Base-by-base conservation (phyloP, 53 echinoderm and acorn worm genomes). In the Henricia sp. region DNA sequence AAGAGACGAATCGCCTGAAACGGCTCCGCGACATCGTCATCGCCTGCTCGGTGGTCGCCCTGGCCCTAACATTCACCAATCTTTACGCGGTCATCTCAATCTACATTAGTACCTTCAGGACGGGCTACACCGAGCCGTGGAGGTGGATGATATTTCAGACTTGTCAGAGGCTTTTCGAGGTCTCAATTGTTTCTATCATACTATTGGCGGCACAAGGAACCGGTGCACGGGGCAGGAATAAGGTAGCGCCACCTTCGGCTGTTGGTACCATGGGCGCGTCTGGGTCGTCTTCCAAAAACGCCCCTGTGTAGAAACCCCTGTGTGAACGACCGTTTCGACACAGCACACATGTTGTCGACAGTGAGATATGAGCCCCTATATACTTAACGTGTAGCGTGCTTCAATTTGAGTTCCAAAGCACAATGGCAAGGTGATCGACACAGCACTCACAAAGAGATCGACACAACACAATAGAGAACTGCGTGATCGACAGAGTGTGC, bases 61-160 rank as follows among this genome's bases (percentile, higher is more conserved):
- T 90, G 55, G 74, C 68, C 21, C 74, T 90, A 5, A 83, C 90
- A 1, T 28, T 52, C 4, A 67, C 58, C 35, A 89, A 93, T 36
- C 87, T 93, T 21, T 93, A 93, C 84, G 90, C 87, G 25, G 71
- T 84, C 17, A 37, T 77, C 11, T 76, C 83, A 6, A 70, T 84
- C 6, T 83, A 74, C 24, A 50, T 69, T 19, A 50, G 57, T 42
- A 24, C 83, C 14, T 75, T 87, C n/a, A 48, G 87, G 51, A 41
- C 52, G 2, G 83, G 83, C 14, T 90, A 80, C n/a, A 65, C 87
- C 37, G 17, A 19, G 23, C 87, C 93, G 0, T 83, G 87, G 83
- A 64, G 90, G 14, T 93, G 93, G 93, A 36, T 89, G 56, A 52
- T 63, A 21, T 93, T 84, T 52, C 87, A 83, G 28, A 83, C 93